These are phyloP conservation scores for Drosophila fungiperda DNA, from an alignment of 2,888 invertebrate genomes.

Conservation along the genomic window DNA sequence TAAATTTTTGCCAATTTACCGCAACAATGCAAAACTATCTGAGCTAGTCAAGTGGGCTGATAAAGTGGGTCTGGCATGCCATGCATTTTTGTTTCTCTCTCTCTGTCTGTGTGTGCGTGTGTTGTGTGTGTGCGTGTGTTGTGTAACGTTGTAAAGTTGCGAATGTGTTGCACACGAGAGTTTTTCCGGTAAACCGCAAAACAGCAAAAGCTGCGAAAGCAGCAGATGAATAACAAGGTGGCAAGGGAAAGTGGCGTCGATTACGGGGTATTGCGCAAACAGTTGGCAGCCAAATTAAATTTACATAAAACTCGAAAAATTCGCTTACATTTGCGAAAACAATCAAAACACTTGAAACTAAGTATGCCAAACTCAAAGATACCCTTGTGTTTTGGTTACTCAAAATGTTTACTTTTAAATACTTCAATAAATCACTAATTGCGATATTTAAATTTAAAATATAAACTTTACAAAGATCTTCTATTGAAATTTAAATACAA, in stretches of 20 bases:
- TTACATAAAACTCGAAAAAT: slow-evolving; percentile 52
- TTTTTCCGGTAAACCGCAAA: slow-evolving; percentile 71
- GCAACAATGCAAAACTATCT: slow-evolving; percentile 76
- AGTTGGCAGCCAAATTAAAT: slow-evolving; percentile 66
- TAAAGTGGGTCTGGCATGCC: slow-evolving; percentile 5
- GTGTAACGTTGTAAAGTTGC: slow-evolving; percentile 52
- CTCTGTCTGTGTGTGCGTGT: not conserved
- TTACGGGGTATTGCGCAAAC: slow-evolving; percentile 28
- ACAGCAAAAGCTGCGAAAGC: slow-evolving; percentile 32
- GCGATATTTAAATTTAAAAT: not conserved
- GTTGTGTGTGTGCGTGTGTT: slow-evolving; percentile 24
- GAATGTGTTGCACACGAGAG: slow-evolving; percentile 68
- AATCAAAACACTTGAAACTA: slow-evolving; percentile 17
- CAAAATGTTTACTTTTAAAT: not conserved
- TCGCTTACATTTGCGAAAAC: slow-evolving; percentile 33
- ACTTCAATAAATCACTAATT: not conserved
- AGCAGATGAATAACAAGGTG: not conserved
- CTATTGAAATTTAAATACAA: not conserved
- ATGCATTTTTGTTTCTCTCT: slow-evolving; percentile 1
- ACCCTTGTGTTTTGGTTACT: not conserved
- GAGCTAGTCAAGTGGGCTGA: slow-evolving; percentile 37
- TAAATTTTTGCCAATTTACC: slow-evolving; percentile 79
- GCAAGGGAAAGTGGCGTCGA: not conserved
- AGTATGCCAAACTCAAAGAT: not conserved
- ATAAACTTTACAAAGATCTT: not conserved